Evolutionary conservation across 1,140 invertebrate genomes (phyloP).

Genomic region (Hypothenemus hampei): DNA sequence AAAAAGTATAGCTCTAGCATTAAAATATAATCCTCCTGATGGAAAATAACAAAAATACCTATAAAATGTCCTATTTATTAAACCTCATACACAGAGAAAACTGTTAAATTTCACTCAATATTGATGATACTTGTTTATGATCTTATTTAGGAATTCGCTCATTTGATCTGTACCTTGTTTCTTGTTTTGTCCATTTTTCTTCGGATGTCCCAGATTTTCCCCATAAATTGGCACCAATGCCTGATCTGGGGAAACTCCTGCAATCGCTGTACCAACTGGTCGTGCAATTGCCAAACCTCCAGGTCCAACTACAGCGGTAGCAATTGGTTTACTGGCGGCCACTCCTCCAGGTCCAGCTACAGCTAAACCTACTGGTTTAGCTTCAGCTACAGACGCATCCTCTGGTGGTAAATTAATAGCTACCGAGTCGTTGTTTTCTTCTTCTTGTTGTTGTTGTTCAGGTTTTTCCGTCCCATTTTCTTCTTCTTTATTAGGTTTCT

Average conservation of each 20-base stretch:
- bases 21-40: no score
- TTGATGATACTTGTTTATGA: constrained; percentile 42
- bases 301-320: constrained; percentile 60
- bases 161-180: constrained; percentile 30
- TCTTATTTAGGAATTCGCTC: constrained; percentile 39
- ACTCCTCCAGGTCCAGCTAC: constrained; percentile 58
- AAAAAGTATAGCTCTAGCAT: no score
- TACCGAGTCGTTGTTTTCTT: constrained; percentile 47
- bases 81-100: neutral
- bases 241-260: constrained; percentile 56
- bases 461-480: constrained; percentile 42
- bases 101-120: neutral
- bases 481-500: constrained; percentile 42
- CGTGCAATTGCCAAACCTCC: constrained; percentile 61
- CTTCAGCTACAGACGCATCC: constrained; percentile 61
- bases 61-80: no score
- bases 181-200: constrained; percentile 22
- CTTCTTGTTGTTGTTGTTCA: constrained; percentile 49
- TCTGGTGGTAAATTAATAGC: constrained; percentile 50
- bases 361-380: constrained; percentile 60
- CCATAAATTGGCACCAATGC: constrained; percentile 40
- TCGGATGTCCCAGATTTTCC: constrained; percentile 32
- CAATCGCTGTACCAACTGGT: constrained; percentile 65
- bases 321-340: constrained; percentile 62
- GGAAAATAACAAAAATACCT: no score